These are phyloP conservation scores for Tenthredo distinguenda DNA, from an alignment of 2,888 invertebrate species.

Conservation along the genomic window DNA sequence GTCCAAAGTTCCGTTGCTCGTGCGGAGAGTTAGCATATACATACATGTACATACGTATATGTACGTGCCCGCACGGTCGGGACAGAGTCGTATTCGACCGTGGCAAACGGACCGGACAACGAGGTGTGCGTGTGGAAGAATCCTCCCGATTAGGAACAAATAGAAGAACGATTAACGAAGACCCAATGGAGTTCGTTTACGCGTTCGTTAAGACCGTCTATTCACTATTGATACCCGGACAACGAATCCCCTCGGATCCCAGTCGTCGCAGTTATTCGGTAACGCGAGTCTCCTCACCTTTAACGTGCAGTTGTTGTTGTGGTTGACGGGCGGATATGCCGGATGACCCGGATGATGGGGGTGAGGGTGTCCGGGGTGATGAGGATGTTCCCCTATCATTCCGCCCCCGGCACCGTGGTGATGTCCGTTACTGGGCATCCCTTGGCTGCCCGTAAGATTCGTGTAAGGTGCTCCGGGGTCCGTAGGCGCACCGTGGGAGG, in stretches of 20 bases:
- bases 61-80: neutral
- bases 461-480: slow-evolving; percentile 68
- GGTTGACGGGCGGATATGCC: slow-evolving; percentile 75
- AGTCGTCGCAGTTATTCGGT: neutral
- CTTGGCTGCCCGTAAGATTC: slow-evolving; percentile 69
- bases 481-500: slow-evolving; percentile 71
- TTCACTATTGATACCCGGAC: neutral
- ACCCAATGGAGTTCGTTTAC: slow-evolving; percentile 31
- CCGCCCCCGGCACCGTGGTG: slow-evolving; percentile 71
- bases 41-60: neutral
- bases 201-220: slow-evolving; percentile 28
- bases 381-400: slow-evolving; percentile 77
- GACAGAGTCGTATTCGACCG: neutral
- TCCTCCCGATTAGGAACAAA: neutral
- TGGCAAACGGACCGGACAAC: neutral
- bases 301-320: slow-evolving; percentile 80
- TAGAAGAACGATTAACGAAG: slow-evolving; percentile 3
- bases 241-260: neutral
- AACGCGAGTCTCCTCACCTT: slow-evolving; percentile 68
- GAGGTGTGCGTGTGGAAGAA: neutral
- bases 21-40: neutral
- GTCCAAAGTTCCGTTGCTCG: neutral
- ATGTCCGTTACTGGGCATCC: slow-evolving; percentile 75
- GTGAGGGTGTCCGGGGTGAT: slow-evolving; percentile 79
- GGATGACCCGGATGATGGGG: slow-evolving; percentile 81